A percentile compares a stretch with the other conserved stretches of the same genome.
These are phyloP conservation scores for Amia ocellicauda DNA, from an alignment of 2,113 vertebrate species.

Conservation along the genomic window DNA sequence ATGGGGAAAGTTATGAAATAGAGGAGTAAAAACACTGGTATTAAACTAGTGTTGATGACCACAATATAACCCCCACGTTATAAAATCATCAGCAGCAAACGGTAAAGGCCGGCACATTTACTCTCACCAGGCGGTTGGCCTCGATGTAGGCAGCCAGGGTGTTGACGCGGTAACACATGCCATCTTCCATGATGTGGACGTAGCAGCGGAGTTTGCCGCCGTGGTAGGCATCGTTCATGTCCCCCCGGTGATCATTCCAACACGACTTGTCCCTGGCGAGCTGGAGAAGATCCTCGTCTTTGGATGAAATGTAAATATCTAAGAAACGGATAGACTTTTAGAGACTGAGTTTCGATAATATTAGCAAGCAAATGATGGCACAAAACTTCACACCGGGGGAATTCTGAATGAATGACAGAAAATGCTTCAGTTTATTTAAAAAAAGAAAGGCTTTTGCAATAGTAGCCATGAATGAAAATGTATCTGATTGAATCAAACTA, in stretches of 20 bases:
- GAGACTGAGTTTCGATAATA: no score
- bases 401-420: no score
- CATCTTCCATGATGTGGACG: conserved; percentile 88
- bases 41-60: background rate
- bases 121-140: conserved; percentile 87
- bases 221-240: conserved; percentile 82
- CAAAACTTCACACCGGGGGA: no score
- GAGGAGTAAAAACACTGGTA: background rate
- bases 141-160: conserved; percentile 90
- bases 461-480: no score
- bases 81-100: no score
- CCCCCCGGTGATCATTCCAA: conserved; percentile 87
- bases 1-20: conserved; percentile 3
- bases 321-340: no score
- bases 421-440: no score
- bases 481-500: no score
- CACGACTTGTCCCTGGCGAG: conserved; percentile 79
- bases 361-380: no score
- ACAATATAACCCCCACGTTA: background rate
- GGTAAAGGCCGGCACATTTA: background rate
- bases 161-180: conserved; percentile 88
- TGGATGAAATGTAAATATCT: conserved; percentile 83
- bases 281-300: conserved; percentile 72
- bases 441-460: no score
- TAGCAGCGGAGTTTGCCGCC: conserved; percentile 87